These are phyloP conservation scores for Eristalis pertinax DNA, from an alignment of 2,888 invertebrate genomes.

Conservation along the genomic window DNA sequence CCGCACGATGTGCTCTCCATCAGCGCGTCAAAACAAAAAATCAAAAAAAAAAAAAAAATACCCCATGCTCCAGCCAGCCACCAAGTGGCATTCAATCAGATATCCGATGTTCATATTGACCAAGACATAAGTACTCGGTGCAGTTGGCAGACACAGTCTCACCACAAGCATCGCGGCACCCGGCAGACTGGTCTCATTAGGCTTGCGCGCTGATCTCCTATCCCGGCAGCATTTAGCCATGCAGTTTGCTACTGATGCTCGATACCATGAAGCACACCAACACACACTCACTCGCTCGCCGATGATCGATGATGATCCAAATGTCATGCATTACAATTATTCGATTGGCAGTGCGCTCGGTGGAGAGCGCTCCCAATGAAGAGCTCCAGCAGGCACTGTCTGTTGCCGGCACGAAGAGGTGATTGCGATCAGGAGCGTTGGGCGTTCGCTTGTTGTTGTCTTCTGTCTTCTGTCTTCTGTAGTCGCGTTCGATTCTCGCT, in stretches of 20 bases:
- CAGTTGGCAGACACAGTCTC: background rate
- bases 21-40: too few relatives aligned
- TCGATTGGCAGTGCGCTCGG: constrained; percentile 52
- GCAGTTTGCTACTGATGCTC: constrained; percentile 71
- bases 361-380: constrained; percentile 35
- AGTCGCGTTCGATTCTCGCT: background rate
- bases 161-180: background rate
- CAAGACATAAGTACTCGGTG: constrained; percentile 58
- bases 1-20: constrained; percentile 26
- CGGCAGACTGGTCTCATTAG: constrained; percentile 53
- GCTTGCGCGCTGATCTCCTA: constrained; percentile 59
- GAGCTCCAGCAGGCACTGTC: constrained; percentile 31
- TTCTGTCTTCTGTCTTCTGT: background rate
- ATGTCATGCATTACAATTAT: constrained; percentile 72
- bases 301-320: constrained; percentile 73
- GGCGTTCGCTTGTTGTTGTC: constrained; percentile 32
- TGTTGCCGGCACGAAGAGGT: constrained; percentile 64
- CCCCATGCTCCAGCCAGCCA: background rate
- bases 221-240: constrained; percentile 69
- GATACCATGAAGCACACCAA: constrained; percentile 42
- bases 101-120: constrained; percentile 55
- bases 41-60: too few relatives aligned
- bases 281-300: constrained; percentile 2
- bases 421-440: constrained; percentile 65
- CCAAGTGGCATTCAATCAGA: constrained; percentile 57